Conservation (phyloP, 2,113 vertebrate genomes). For the Eurystomus gularis region DNA sequence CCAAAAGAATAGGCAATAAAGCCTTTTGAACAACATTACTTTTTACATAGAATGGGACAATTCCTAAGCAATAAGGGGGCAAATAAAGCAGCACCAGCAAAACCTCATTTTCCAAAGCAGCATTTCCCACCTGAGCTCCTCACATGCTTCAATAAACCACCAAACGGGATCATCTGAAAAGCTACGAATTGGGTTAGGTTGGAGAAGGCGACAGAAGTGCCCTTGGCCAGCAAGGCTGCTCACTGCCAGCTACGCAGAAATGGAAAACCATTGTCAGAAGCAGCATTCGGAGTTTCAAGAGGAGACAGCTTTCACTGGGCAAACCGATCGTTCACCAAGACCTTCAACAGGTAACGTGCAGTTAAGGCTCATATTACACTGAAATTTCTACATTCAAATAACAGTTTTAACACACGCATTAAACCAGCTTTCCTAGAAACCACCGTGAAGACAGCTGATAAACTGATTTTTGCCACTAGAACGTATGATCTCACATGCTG, state of each 20-base stretch:
- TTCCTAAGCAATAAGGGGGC: background rate
- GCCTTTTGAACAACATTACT: background rate
- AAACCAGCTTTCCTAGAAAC: background rate
- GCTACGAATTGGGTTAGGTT: background rate
- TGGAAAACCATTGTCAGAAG: background rate
- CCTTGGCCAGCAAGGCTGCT: background rate
- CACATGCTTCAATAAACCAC: too few relatives aligned
- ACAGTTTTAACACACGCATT: background rate
- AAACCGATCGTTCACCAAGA: background rate
- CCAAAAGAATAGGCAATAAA: background rate
- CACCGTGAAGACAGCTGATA: background rate
- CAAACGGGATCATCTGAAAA: background rate
- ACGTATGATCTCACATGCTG: background rate
- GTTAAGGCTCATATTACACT: background rate
- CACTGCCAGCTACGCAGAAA: background rate
- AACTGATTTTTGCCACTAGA: background rate
- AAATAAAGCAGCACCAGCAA: background rate
- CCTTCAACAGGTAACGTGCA: background rate
- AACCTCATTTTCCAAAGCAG: constrained; percentile 6
- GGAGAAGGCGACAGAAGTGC: background rate
- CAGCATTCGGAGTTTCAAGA: background rate
- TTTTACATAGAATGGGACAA: background rate
- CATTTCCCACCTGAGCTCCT: background rate
- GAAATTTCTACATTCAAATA: background rate
- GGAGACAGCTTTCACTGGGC: background rate